phyloP scores from a whole-genome alignment of 2,113 vertebrate species.

The Corydoras sp. region DNA sequence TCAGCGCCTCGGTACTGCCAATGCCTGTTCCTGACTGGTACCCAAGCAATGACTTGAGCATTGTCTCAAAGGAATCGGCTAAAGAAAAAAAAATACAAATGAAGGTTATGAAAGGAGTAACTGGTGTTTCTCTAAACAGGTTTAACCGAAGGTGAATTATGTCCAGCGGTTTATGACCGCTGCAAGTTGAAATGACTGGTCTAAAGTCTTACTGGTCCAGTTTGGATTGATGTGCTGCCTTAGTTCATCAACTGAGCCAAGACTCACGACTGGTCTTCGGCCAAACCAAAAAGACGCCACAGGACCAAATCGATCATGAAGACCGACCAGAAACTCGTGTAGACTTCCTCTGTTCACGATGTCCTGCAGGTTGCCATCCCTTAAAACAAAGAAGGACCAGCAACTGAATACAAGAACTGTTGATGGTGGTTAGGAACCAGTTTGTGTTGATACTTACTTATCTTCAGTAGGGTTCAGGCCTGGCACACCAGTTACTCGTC shows the following conservation, averaged over 20 bases:
- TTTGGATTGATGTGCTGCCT: constrained; percentile 89
- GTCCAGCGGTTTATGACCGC: too few species aligned
- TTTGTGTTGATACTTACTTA: constrained; percentile 70
- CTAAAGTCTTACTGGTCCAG: constrained; percentile 71
- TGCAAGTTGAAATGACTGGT: too few species aligned
- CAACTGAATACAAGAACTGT: background rate
- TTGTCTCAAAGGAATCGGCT: constrained; percentile 96
- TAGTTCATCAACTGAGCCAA: constrained; percentile 79
- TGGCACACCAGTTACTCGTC: constrained; percentile 85
- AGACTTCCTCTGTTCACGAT: constrained; percentile 82
- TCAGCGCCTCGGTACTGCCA: constrained; percentile 65
- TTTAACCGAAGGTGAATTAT: too few species aligned
- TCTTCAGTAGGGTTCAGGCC: constrained; percentile 88
- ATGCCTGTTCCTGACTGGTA: constrained; percentile 74
- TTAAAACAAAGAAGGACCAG: constrained; percentile 44
- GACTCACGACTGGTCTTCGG: constrained; percentile 82
- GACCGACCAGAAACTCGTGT: constrained; percentile 83
- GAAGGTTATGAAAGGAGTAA: too few species aligned
- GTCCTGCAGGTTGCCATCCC: constrained; percentile 92
- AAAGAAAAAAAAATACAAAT: constrained; percentile 38
- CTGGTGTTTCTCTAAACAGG: too few species aligned
- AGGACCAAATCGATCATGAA: constrained; percentile 83
- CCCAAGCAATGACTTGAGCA: constrained; percentile 88
- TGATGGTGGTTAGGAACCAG: background rate
- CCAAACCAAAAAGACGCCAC: constrained; percentile 96